Evolutionary conservation across 2,113 vertebrate genomes (phyloP).

Genomic region (Daboia siamensis): DNA sequence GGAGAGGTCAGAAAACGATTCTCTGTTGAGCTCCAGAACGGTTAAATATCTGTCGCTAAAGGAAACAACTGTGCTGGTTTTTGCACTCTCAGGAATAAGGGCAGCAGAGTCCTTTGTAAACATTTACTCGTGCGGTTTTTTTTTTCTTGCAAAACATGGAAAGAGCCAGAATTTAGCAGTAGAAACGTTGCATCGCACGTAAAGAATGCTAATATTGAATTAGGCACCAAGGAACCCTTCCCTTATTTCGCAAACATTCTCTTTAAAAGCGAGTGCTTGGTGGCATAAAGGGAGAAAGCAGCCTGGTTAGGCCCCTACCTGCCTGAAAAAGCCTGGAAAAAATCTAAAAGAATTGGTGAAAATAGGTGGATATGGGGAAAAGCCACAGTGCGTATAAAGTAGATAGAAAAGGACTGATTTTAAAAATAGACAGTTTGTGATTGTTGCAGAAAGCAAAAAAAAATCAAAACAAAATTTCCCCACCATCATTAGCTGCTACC

Average conservation of each 20-base stretch:
- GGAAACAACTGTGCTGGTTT: not conserved
- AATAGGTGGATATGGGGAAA: not conserved
- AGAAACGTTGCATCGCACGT: not conserved
- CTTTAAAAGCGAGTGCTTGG: not conserved
- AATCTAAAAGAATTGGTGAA: not conserved
- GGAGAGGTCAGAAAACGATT: constrained; percentile 84
- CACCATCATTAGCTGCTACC: not conserved
- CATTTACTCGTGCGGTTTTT: not conserved
- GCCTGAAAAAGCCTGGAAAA: not conserved
- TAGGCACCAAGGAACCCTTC: not conserved
- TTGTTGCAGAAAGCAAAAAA: not conserved
- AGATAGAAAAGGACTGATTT: not conserved
- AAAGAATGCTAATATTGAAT: not conserved
- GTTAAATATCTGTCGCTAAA: not conserved
- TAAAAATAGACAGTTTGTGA: not conserved
- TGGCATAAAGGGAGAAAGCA: not conserved
- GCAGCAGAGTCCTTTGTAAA: not conserved
- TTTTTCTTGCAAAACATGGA: not conserved
- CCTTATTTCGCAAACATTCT: not conserved
- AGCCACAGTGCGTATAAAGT: not conserved
- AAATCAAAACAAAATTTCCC: not conserved
- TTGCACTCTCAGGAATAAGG: not conserved
- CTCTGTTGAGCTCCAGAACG: not conserved
- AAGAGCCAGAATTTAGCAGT: not conserved
- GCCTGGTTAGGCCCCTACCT: not conserved